These are phyloP conservation scores for Limnephilus lunatus DNA, from an alignment of 2,888 invertebrate species.

Conservation along the genomic window DNA sequence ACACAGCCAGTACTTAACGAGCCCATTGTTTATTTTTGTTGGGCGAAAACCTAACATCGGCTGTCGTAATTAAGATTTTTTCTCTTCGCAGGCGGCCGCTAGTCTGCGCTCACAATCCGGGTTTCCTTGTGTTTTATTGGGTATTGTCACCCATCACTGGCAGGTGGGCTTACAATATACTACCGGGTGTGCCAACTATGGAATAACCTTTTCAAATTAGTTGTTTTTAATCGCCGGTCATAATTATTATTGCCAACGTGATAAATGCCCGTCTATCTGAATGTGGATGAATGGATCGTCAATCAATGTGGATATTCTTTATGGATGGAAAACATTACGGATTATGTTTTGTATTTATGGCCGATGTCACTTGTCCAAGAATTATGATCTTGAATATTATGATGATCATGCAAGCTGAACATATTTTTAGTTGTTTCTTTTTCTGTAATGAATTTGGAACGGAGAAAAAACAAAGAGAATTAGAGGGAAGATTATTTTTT, in stretches of 20 bases:
- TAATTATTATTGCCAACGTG: neutral
- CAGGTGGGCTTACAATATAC: neutral
- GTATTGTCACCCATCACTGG: constrained; percentile 4
- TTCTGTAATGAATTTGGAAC: neutral
- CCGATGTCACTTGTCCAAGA: neutral
- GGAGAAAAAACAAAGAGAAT: too few relatives aligned
- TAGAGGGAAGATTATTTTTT: too few relatives aligned
- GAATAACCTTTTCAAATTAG: neutral
- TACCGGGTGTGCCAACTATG: neutral
- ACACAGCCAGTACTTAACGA: neutral
- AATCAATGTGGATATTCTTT: neutral
- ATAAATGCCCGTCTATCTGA: neutral
- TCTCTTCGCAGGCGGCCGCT: constrained; percentile 6
- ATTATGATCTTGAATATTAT: neutral
- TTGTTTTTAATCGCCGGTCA: neutral
- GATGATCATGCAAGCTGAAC: neutral
- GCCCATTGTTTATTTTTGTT: neutral
- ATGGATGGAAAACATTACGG: neutral
- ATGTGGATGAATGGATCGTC: neutral
- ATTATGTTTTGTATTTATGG: neutral
- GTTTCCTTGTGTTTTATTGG: neutral
- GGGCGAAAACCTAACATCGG: neutral
- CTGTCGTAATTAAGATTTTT: neutral
- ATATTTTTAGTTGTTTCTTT: neutral
- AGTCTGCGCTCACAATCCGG: constrained; percentile 10